Conservation (phyloP, 2,888 invertebrate genomes). For the Thereva unica region DNA sequence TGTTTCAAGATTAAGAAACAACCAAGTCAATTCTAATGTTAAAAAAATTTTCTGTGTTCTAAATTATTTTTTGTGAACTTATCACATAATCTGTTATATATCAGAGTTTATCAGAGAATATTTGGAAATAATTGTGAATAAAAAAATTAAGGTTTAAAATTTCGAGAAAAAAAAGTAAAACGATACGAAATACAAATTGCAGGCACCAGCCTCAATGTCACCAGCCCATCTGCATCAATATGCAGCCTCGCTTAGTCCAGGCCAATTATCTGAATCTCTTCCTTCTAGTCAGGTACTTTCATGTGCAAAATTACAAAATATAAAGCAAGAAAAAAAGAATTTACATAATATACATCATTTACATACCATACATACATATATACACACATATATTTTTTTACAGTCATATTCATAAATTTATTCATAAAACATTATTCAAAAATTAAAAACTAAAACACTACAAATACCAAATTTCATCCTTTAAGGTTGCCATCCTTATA, state of each 20-base stretch:
- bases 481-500: too few species aligned
- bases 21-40: too few species aligned
- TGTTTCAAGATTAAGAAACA: too few species aligned
- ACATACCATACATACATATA: constrained; percentile 14
- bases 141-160: neutral
- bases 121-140: neutral
- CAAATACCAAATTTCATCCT: too few species aligned
- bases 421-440: too few species aligned
- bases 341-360: constrained; percentile 16
- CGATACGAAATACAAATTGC: constrained; percentile 49
- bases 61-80: too few species aligned
- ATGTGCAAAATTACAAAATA: constrained; percentile 27
- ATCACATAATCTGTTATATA: too few species aligned
- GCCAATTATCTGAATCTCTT: constrained; percentile 75
- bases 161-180: constrained; percentile 24
- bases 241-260: constrained; percentile 65
- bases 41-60: too few species aligned
- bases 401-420: too few species aligned
- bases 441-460: too few species aligned
- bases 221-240: constrained; percentile 83
- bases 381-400: neutral
- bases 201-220: constrained; percentile 92
- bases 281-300: constrained; percentile 77
- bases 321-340: constrained; percentile 8
- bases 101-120: neutral